Evolutionary conservation across 1,140 invertebrate genomes (phyloP), one percentile per base, ranked within the genome.

Genomic region (Lerema accius): DNA sequence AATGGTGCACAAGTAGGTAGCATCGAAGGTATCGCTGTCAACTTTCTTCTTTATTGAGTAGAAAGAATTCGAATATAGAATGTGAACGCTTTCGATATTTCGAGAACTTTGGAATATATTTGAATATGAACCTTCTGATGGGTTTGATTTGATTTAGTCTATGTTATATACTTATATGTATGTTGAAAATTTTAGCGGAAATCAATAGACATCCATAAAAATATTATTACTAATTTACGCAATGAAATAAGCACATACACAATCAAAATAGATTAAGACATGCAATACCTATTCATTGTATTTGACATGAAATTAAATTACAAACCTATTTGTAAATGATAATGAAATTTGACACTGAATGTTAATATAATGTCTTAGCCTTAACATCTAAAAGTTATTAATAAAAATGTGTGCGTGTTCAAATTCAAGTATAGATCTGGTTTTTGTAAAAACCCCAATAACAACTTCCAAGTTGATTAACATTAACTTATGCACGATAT

Each of bases 31-130:
- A 63, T 59, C 59, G 23, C 48, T 65, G 37, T 62, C 64, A 74
- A 66, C 74, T 77, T 77, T 77, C 74, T 69, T 76, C 61, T 70
- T 69, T 69, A 69, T 69, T 69, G 53, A 62, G 59, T 60, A 39
- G 43, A 49, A 61, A 61, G 58, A 61, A 61, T 42, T 61, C 58
- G 13, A 49, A 49, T 48, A 61, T 42, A 49, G 10, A 40, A 40
- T 49, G 45, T 26, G 35, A 35, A 17, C 35, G 32, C 43, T 48
- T 50, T 61, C 49, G n/a, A 48, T 37, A 17, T 60, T 65, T 46
- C 35, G 16, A 35, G 42, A 48, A 59, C 15, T 6, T 53, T 17
- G n/a, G 16, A 51, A 37, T 51, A 37, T 37, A 11, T 19, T 23
- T 23, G 17, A 48, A 26, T 48, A 32, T 32, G 3, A 9, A 32